Conservation (phyloP, 2,113 vertebrate genomes). For the Pseudorectes ferrugineus region DNA sequence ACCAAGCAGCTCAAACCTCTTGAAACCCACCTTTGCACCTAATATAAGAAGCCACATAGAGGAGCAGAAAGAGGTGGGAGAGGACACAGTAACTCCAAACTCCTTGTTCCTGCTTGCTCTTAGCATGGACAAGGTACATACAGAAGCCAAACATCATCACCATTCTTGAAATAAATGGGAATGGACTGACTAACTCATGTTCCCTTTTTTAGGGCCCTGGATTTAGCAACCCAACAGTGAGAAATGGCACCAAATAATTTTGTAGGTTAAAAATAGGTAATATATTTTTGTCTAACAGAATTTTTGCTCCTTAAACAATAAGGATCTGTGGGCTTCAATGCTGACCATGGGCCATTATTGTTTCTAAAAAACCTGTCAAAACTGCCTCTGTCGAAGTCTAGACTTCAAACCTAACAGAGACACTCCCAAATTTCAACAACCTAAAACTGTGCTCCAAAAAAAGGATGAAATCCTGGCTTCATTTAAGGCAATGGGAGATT, state of each 20-base stretch:
- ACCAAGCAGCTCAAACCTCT: background rate
- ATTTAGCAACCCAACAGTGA: background rate
- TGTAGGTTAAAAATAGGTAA: background rate
- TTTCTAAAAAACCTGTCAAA: background rate
- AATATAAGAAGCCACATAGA: background rate
- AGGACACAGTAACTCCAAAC: background rate
- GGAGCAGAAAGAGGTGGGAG: background rate
- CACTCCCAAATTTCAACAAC: background rate
- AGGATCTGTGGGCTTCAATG: background rate
- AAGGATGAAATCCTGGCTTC: slow-evolving; percentile 43
- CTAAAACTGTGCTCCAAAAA: slow-evolving; percentile 20
- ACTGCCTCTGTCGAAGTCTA: background rate
- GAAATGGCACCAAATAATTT: background rate
- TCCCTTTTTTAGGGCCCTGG: background rate
- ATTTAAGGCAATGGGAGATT: slow-evolving; percentile 39
- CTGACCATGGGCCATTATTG: background rate
- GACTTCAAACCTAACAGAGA: background rate
- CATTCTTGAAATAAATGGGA: background rate
- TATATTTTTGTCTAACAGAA: background rate
- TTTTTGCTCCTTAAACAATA: background rate
- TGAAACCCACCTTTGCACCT: background rate
- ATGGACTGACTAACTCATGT: accelerated
- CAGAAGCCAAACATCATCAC: background rate
- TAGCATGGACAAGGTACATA: background rate
- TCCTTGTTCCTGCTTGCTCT: background rate